Evolutionary conservation across 1,140 invertebrate species (phyloP), one percentile per base, ranked within the genome.

Genomic region (Galendromus occidentalis): DNA sequence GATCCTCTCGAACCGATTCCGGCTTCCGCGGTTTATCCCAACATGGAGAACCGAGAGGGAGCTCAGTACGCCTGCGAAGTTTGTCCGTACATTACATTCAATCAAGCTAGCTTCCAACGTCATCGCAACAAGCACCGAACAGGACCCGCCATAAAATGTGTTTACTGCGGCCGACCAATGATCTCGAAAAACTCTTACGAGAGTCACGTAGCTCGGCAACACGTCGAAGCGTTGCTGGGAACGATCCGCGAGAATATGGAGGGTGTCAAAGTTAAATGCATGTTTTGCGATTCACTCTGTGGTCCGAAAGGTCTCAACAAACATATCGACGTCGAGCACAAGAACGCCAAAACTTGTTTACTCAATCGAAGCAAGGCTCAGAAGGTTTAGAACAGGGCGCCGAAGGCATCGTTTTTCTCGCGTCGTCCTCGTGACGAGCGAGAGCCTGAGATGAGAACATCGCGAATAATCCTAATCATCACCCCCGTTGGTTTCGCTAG

Each of bases 161-260:
- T 59, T 33, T 59, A 59, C 51, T 59, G 51, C 33, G 51, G 51
- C 51, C 51, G 51, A 20, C 51, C 51, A 22, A 59, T 59, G 51
- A 59, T 59, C 25, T 59, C 51, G 22, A 59, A 59, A 59, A 29
- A 33, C 51, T 25, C 51, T 9, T 59, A 59, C 33, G 51, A 59
- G 22, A 59, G 51, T 59, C 51, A 59, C 33, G 51, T 59, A 29
- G 51, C 51, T 14, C 51, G 51, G 2, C 51, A 59, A 22, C 51
- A 59, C 51, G 51, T 59, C 22, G 51, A 59, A 9, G 25, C 51
- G 12, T 59, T 59, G 51, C 51, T 59, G 14, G 51, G 51, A 25
- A 59, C 51, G 12, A 59, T 59, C 25, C 51, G 51, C 25, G 14
- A 59, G 22, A 59, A 59, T 33, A 59, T 59, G 51, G 51, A 59